These are phyloP conservation scores for Heteromyza rotundicornis DNA, from an alignment of 2,888 invertebrate species.

Conservation along the genomic window DNA sequence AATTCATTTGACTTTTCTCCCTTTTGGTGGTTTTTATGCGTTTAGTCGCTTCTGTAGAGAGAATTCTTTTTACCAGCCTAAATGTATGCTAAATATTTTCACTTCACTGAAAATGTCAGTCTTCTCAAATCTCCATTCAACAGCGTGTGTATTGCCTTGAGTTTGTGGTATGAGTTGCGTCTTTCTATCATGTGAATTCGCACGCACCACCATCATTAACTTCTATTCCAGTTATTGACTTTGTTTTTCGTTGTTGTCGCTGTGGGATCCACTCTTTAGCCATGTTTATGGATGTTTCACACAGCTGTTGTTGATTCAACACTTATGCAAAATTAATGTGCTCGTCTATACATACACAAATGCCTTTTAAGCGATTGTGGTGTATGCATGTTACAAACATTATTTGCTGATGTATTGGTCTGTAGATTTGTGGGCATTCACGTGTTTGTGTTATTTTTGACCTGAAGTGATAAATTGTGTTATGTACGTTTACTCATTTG, in stretches of 20 bases:
- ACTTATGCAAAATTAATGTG: background rate
- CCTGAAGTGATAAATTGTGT: background rate
- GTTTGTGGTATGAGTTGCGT: background rate
- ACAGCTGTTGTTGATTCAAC: background rate
- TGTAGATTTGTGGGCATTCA: background rate
- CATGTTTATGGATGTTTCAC: no score
- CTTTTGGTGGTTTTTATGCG: no score
- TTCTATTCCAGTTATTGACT: background rate
- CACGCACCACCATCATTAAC: background rate
- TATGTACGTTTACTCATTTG: background rate
- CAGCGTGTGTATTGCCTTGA: background rate
- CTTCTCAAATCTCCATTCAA: no score
- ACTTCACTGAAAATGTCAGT: no score
- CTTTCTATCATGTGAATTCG: background rate
- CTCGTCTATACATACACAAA: background rate
- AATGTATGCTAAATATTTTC: no score
- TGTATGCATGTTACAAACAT: background rate
- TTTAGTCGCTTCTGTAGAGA: no score
- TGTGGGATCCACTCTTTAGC: background rate
- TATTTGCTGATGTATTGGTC: background rate
- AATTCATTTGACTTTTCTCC: no score
- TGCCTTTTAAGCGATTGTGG: constrained; percentile 4
- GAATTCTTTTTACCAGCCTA: no score
- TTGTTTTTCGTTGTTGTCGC: background rate
- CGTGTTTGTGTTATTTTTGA: background rate